phyloP scores from a whole-genome alignment of 2,888 invertebrate species.

The Meta bourneti region DNA sequence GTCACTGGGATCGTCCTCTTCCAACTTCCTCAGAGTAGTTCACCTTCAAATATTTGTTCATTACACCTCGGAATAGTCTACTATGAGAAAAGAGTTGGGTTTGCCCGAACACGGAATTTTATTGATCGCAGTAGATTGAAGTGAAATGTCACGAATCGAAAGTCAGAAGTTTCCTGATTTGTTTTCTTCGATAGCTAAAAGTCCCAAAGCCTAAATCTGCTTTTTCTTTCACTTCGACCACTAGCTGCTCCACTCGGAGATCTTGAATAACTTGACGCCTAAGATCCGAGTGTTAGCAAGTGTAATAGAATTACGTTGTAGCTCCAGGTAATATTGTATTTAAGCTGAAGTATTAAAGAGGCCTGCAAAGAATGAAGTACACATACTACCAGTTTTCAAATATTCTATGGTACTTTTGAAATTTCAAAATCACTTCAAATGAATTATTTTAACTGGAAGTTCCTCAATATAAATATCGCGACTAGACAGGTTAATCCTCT shows the following conservation, averaged over 20 bases:
- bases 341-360: too few relatives aligned
- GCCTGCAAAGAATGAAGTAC: too few relatives aligned
- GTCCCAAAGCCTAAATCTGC: neutral
- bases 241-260: neutral
- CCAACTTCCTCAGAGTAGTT: constrained; percentile 2
- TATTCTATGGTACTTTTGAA: too few relatives aligned
- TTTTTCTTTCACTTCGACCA: neutral
- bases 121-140: constrained; percentile 9
- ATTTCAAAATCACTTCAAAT: too few relatives aligned
- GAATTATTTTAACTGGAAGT: too few relatives aligned
- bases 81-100: neutral
- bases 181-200: neutral
- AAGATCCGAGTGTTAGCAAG: neutral
- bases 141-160: neutral
- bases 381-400: too few relatives aligned
- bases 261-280: neutral
- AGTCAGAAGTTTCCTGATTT: neutral
- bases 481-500: too few relatives aligned
- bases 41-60: constrained; percentile 24
- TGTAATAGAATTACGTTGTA: too few relatives aligned
- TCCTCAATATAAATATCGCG: too few relatives aligned
- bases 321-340: too few relatives aligned
- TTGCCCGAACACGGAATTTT: constrained; percentile 4
- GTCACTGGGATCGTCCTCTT: neutral
- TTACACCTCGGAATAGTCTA: constrained; percentile 17